These are phyloP conservation scores for Lepas anatifera DNA, from an alignment of 2,888 invertebrate species.

Conservation along the genomic window DNA sequence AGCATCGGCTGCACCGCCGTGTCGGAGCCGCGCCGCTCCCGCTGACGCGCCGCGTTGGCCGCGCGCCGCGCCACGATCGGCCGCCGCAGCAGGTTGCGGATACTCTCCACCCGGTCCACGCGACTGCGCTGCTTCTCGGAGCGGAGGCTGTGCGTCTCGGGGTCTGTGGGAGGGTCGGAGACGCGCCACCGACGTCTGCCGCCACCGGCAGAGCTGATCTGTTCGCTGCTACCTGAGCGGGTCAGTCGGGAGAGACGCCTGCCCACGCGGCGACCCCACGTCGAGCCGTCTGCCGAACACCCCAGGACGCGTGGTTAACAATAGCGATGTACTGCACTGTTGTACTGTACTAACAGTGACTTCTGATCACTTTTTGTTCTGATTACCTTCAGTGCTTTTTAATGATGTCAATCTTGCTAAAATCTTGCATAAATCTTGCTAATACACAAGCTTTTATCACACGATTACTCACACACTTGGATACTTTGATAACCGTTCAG, in stretches of 20 bases:
- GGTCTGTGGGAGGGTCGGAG: neutral
- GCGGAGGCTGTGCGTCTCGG: constrained; percentile 5
- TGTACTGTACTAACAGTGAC: too few species aligned
- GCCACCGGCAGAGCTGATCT: constrained; percentile 26
- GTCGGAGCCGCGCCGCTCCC: neutral
- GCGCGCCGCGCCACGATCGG: constrained; percentile 11
- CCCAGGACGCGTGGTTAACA: too few species aligned
- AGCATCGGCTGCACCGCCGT: too few species aligned
- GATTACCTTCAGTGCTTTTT: too few species aligned
- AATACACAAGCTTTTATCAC: too few species aligned
- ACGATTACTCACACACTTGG: too few species aligned
- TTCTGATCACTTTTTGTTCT: too few species aligned
- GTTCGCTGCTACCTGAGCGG: constrained; percentile 49
- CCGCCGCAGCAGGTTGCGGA: constrained; percentile 24
- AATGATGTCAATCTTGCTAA: too few species aligned
- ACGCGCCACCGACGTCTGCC: neutral
- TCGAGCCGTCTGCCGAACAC: constrained; percentile 45
- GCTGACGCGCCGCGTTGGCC: neutral
- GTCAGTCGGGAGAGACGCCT: constrained; percentile 61
- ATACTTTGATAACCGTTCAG: too few species aligned
- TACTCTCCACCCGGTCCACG: constrained; percentile 25
- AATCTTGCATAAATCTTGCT: too few species aligned
- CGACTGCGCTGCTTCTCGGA: constrained; percentile 17
- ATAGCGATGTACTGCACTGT: too few species aligned
- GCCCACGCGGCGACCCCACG: constrained; percentile 67